Base-by-base conservation (phyloP, 2,888 invertebrate species). In the Parnassius glacialis region DNA sequence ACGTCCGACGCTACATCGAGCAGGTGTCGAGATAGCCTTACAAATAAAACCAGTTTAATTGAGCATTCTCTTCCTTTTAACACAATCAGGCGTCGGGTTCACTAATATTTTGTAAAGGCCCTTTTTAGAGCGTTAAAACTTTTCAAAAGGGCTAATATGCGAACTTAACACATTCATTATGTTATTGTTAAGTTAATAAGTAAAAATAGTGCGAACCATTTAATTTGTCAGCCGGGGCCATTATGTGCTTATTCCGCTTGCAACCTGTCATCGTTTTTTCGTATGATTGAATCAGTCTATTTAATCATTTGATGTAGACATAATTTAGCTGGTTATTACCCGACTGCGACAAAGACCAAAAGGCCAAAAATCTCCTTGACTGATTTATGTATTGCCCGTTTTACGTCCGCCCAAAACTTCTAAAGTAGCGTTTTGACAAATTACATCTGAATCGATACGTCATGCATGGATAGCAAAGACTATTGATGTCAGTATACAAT, bases 91-190 rank as follows among this genome's bases (percentile, higher is more conserved):
- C 56, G 42, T 59, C 42, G 41, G 13, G 52, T 52, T 61, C 60
- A 61, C 60, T 56, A 60, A 60, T 55, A 55, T 57, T 56, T 47
- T 57, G 52, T 61, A 52, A 57, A 61, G 61, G 11, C 34, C 20
- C 34, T 41, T 34, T 52, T 52, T 52, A 52, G 41, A 25, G 20
- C 51, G 11, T 16, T 51, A 25, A 25, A 51, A 25, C 11, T 7
- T 55, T 52, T 52, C 12, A 53, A 53, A 59, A 47, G 53, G 51
- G 55, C 62, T 62, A 62, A 62, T 62, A 50, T 51, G 25, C 57
- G 57, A 57, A 57, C 57, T 53, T 62, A 47, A 62, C 62, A 62
- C 62, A 57, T 62, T 57, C 57, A 57, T 52, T 52, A 51, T 51
- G 45, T 41, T 55, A 56, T 61, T 54, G 60, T 54, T 60, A 11